Evolutionary conservation across 2,113 vertebrate genomes (phyloP).

Genomic region (Pagrus major): DNA sequence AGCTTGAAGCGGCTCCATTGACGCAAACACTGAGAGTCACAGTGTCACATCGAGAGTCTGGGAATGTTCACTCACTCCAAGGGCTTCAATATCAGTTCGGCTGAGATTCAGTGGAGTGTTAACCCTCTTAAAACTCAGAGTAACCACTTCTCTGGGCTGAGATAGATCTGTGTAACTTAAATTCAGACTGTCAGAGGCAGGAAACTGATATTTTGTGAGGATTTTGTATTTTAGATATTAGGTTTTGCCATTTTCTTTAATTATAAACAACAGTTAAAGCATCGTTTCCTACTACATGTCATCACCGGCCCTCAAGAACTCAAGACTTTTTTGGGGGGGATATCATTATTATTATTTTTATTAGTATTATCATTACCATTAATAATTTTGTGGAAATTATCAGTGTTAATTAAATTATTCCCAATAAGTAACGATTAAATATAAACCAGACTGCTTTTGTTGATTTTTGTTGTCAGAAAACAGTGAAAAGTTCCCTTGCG

Average conservation of each 20-base stretch:
- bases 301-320: no score
- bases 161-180: neutral
- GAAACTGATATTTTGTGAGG: neutral
- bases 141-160: neutral
- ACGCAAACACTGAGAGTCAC: conserved; percentile 52
- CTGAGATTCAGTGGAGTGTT: neutral
- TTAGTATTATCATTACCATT: no score
- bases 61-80: conserved; percentile 3
- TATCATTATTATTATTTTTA: no score
- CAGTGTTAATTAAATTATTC: no score
- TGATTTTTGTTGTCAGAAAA: no score
- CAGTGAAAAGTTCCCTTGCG: no score
- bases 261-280: neutral
- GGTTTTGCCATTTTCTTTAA: neutral
- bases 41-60: conserved; percentile 39
- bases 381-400: no score
- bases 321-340: no score
- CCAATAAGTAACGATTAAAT: no score
- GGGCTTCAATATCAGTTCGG: neutral
- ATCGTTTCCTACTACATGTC: neutral
- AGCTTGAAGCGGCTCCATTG: conserved; percentile 51
- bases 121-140: neutral
- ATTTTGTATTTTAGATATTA: rapidly evolving
- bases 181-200: neutral
- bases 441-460: no score